These are phyloP conservation scores for Smutsia gigantea DNA, from an alignment of 2,797 vertebrate species.

Conservation along the genomic window DNA sequence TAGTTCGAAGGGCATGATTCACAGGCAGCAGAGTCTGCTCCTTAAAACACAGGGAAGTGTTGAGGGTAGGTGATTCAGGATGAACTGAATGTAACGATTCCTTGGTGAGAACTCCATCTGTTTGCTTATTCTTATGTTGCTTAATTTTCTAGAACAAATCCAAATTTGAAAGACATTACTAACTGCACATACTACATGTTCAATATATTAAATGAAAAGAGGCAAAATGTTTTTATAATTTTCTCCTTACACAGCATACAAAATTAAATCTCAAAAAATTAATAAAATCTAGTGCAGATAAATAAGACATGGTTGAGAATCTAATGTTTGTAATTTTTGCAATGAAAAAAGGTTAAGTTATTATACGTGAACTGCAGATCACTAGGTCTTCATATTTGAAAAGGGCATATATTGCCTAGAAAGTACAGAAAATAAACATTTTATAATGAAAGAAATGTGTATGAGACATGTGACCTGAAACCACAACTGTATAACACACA, in stretches of 20 bases:
- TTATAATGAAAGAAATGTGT: background rate
- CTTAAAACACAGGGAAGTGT: constrained; percentile 90
- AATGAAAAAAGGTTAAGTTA: constrained; percentile 10
- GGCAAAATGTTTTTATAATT: background rate
- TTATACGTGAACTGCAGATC: background rate
- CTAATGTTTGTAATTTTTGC: background rate
- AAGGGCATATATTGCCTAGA: background rate
- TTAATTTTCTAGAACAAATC: constrained; percentile 91
- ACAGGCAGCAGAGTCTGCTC: constrained; percentile 85
- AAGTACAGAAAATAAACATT: background rate
- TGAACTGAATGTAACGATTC: constrained; percentile 85
- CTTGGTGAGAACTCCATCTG: constrained; percentile 83
- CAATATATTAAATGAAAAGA: background rate
- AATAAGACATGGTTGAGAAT: background rate
- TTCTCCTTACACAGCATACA: background rate
- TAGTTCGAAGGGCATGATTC: constrained; percentile 90
- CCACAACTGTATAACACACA: background rate
- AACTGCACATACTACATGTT: background rate
- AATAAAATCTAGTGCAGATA: background rate
- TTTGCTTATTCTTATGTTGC: constrained; percentile 86
- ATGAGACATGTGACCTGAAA: background rate
- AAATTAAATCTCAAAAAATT: constrained; percentile 33
- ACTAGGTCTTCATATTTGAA: background rate
- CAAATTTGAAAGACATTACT: constrained; percentile 57
- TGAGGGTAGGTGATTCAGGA: constrained; percentile 89